Evolutionary conservation across 1,140 invertebrate genomes (phyloP).

Genomic region (Bombus turneri): DNA sequence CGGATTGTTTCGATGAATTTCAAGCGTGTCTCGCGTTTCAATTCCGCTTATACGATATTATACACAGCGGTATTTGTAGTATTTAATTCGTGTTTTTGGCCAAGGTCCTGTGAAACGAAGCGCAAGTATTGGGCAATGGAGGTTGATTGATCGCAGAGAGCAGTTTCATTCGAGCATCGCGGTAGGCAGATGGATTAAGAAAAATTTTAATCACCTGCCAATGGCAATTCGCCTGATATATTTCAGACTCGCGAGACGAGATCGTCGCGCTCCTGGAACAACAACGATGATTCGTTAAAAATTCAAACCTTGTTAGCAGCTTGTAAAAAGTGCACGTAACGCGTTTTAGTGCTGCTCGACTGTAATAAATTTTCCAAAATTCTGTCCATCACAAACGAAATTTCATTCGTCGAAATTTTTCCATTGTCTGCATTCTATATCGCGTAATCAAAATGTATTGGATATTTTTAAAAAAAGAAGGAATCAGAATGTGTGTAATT

Average conservation of each 20-base stretch:
- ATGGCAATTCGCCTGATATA: not conserved
- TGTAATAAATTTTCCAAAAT: not conserved
- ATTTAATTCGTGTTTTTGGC: not conserved
- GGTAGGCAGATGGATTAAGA: not conserved
- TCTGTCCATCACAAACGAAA: not conserved
- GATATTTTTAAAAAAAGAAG: not conserved
- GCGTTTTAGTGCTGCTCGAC: not conserved
- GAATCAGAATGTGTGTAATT: no score
- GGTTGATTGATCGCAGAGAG: not conserved
- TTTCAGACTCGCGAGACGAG: not conserved
- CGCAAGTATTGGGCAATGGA: not conserved
- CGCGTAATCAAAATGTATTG: not conserved
- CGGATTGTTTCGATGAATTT: no score
- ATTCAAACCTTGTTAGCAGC: slow-evolving; percentile 47
- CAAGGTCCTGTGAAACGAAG: not conserved
- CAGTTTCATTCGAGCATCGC: not conserved
- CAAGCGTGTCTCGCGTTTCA: not conserved
- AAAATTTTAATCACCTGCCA: not conserved
- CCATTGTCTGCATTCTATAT: not conserved
- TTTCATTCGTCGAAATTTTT: not conserved
- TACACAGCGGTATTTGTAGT: no score
- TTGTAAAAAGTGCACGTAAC: not conserved
- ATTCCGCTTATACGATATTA: not conserved
- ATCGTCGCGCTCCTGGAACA: not conserved
- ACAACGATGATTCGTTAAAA: slow-evolving; percentile 47